Evolutionary conservation across 2,888 invertebrate genomes (phyloP), one percentile per base, ranked within the genome.

Genomic region (Penaeus monodon): DNA sequence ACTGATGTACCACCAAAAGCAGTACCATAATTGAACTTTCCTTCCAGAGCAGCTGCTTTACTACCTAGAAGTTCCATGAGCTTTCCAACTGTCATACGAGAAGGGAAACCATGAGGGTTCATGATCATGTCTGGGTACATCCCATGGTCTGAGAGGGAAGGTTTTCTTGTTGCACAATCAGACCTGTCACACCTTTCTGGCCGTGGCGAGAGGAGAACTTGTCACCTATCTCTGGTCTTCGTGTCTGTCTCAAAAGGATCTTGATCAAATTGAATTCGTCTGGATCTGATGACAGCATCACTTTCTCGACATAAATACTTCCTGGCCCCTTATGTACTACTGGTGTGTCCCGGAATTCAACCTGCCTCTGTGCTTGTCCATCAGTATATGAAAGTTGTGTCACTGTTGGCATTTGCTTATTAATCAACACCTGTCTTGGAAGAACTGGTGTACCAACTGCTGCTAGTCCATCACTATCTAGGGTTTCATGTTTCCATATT

Each of bases 81-180:
- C 93, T 99, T 99, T 0, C 99, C 99, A 1, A 99, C 99, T 27
- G 99, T 99, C 99, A 99, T 99, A 92, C 99, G 96, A 88, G 99
- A 99, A 17, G 99, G 99, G 92, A 97, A 99, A 79, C 99, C 99
- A 92, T 99, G 99, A 1, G 99, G 99, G 92, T 99, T 99, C 99
- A 99, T 99, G 90, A 99, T 97, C 94, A 98, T 97, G 92, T 98
- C 98, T 0, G 98, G 98, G 92, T 96, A 96, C 29, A 90, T 78
- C 20, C 89, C 90, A 91, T 94, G 94, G 92, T 98, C 98, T 92
- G 97, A 98, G 92, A 99, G 0, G 99, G 99, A 96, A 99, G 96
- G 92, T 99, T 98, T 93, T 98, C 98, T 92, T 99, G 99, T 86
- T 98, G 97, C 0, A 98, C 99, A 91, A 99, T 98, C 80, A 99